These are phyloP conservation scores for Megalonaias nervosa DNA, from an alignment of 1,140 invertebrate genomes.

Conservation along the genomic window DNA sequence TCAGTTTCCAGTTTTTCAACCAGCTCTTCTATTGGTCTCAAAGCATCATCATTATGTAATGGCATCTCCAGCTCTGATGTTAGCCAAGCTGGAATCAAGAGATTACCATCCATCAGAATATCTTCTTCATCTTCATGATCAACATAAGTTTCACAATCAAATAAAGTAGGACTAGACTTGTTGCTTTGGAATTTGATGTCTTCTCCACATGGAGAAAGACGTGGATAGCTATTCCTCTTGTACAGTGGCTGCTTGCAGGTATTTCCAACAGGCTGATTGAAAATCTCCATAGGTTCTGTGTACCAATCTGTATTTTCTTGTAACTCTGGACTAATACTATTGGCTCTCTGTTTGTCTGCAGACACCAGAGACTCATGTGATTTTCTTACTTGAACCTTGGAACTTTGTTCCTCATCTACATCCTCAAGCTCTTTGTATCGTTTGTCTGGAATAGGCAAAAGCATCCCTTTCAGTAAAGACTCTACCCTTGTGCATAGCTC, in stretches of 20 bases:
- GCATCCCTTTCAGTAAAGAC: slow-evolving; percentile 50
- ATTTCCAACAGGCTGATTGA: slow-evolving; percentile 36
- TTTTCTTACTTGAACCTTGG: slow-evolving; percentile 7
- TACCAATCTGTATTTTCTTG: slow-evolving; percentile 58
- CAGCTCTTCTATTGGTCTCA: no score
- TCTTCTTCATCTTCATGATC: slow-evolving; percentile 17
- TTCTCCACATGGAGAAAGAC: slow-evolving; percentile 15
- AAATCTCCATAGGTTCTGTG: slow-evolving; percentile 48
- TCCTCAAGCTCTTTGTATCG: slow-evolving; percentile 34
- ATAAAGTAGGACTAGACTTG: slow-evolving; percentile 12
- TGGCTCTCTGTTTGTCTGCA: not conserved
- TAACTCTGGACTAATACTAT: slow-evolving; percentile 48
- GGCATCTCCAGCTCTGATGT: not conserved
- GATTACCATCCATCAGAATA: slow-evolving; percentile 18
- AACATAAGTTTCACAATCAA: slow-evolving; percentile 5
- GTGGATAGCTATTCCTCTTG: slow-evolving; percentile 50
- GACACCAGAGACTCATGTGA: not conserved
- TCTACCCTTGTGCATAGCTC: slow-evolving; percentile 52
- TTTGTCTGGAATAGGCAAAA: slow-evolving; percentile 37
- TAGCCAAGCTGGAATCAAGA: slow-evolving; percentile 31
- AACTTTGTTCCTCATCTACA: slow-evolving; percentile 21
- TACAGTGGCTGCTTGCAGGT: slow-evolving; percentile 42
- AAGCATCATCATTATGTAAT: no score
- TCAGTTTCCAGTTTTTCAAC: no score
- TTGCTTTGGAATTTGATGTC: not conserved